Evolutionary conservation across 1,140 invertebrate genomes (phyloP).

Genomic region (Zelostemma sp.): DNA sequence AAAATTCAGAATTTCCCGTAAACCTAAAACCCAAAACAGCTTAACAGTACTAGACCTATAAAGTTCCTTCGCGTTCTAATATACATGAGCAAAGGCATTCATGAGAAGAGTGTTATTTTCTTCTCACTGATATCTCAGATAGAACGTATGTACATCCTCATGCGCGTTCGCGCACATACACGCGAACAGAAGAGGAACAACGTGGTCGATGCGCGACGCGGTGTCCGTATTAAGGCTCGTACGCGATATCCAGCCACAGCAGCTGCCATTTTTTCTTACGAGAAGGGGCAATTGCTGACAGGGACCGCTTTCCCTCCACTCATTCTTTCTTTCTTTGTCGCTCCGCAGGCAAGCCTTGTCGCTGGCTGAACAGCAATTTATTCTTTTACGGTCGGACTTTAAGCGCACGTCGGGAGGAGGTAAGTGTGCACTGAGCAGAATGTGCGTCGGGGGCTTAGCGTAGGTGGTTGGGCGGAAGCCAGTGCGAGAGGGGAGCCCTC

Average conservation of each 20-base stretch:
- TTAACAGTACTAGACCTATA: too few species aligned
- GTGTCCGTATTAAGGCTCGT: constrained; percentile 58
- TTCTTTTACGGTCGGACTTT: constrained; percentile 62
- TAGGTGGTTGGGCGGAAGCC: constrained; percentile 47
- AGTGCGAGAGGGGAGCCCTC: constrained; percentile 14
- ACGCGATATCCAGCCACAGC: constrained; percentile 56
- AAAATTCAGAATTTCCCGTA: too few species aligned
- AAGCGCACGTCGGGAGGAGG: constrained; percentile 44
- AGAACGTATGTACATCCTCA: constrained; percentile 20
- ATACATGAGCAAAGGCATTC: constrained; percentile 46
- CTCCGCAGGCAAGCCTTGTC: constrained; percentile 7
- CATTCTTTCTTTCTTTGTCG: constrained; percentile 49
- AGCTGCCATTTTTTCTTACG: constrained; percentile 66
- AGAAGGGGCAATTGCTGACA: constrained; percentile 66
- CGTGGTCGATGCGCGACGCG: constrained; percentile 33
- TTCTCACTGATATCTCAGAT: constrained; percentile 19
- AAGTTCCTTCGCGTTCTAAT: constrained; percentile 5
- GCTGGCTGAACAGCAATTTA: constrained; percentile 58
- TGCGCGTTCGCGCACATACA: constrained; percentile 22
- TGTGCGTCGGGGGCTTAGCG: constrained; percentile 41
- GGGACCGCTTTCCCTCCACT: constrained; percentile 55
- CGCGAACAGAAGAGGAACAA: constrained; percentile 9
- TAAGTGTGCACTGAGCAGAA: constrained; percentile 36
- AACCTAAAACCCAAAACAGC: too few species aligned
- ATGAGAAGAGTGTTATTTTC: constrained; percentile 37